A percentile compares a stretch with the other conserved stretches of the same genome.
Evolutionary conservation across 2,888 invertebrate genomes (phyloP).

Genomic region (Lasioglossum oenotherae): DNA sequence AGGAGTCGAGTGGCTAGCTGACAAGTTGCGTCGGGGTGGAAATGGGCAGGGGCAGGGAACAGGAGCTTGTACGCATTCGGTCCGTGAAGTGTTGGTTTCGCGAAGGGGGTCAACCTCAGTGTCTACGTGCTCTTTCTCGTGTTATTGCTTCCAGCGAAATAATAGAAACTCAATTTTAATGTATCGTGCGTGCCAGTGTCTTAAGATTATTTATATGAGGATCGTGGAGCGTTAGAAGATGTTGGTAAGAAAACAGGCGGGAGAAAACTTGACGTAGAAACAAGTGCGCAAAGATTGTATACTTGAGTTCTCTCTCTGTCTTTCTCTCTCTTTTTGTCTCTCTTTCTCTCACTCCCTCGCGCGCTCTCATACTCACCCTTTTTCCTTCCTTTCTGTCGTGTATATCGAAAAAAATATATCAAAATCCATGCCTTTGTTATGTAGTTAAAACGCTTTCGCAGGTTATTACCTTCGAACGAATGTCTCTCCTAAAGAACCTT

Average conservation of each 20-base stretch:
- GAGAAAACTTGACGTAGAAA: slow-evolving; percentile 68
- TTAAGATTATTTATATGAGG: slow-evolving; percentile 73
- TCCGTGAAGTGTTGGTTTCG: slow-evolving; percentile 63
- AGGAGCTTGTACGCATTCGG: slow-evolving; percentile 68
- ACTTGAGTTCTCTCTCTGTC: slow-evolving; percentile 38
- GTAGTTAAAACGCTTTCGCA: slow-evolving; percentile 59
- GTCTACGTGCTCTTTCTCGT: slow-evolving; percentile 46
- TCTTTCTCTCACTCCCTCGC: neutral
- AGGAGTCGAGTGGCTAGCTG: slow-evolving; percentile 64
- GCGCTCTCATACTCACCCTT: neutral
- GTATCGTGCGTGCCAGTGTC: slow-evolving; percentile 48
- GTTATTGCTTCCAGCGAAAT: slow-evolving; percentile 39
- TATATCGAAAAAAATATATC: slow-evolving; percentile 33
- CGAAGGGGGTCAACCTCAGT: slow-evolving; percentile 63
- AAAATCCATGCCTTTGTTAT: slow-evolving; percentile 55
- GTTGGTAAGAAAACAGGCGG: slow-evolving; percentile 80
- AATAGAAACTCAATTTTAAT: slow-evolving; percentile 62
- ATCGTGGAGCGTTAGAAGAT: slow-evolving; percentile 77
- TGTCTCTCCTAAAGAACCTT: slow-evolving; percentile 49
- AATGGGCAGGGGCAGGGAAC: slow-evolving; percentile 72
- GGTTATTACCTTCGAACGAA: slow-evolving; percentile 53
- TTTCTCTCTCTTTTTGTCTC: neutral
- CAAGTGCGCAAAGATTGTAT: slow-evolving; percentile 66
- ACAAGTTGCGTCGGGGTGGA: slow-evolving; percentile 68
- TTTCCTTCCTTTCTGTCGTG: slow-evolving; percentile 28